phyloP scores from a whole-genome alignment of 2,797 vertebrate species.

The Varecia variegata region DNA sequence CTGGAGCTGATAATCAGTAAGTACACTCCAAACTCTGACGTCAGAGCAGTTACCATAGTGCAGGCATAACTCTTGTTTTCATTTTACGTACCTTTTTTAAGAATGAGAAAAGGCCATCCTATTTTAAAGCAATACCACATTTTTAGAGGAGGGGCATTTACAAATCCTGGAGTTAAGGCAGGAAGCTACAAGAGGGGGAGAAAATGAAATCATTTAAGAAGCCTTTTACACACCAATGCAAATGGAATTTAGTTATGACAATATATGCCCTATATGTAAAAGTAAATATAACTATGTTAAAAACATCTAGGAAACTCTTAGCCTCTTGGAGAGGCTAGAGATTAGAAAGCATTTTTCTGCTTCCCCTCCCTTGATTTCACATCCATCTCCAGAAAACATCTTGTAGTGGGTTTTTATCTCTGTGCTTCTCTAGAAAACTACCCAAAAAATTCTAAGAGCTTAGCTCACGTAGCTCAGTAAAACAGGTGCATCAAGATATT shows the following conservation, averaged over 20 bases:
- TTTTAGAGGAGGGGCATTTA: background rate
- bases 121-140: background rate
- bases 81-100: constrained; percentile 44
- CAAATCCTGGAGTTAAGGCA: background rate
- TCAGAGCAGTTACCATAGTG: constrained; percentile 34
- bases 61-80: constrained; percentile 38
- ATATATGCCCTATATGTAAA: background rate
- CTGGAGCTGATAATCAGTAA: constrained; percentile 68
- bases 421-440: background rate
- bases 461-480: background rate
- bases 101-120: background rate
- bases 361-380: background rate
- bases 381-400: background rate
- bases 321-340: background rate
- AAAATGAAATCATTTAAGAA: background rate
- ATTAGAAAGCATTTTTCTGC: background rate
- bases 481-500: constrained; percentile 31
- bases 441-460: background rate
- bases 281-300: background rate
- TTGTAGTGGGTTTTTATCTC: constrained; percentile 31
- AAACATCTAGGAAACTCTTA: background rate
- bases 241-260: background rate
- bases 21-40: constrained; percentile 28
- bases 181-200: background rate
- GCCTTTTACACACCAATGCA: background rate